Percentiles rank a stretch among this genome's conserved stretches.
Conservation (phyloP, 2,797 vertebrate species). For the Danio jaintianensis region DNA sequence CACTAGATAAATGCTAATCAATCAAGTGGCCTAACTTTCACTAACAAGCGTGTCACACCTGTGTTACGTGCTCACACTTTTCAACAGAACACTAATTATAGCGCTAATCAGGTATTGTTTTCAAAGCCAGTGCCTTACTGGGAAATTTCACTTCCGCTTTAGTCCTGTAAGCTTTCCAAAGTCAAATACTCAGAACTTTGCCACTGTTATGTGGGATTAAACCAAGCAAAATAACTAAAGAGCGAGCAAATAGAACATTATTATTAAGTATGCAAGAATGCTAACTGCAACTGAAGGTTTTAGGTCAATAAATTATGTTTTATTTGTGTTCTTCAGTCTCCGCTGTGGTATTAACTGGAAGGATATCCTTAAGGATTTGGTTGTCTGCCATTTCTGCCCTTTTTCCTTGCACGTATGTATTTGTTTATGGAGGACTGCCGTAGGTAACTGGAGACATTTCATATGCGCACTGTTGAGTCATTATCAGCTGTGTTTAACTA, state of each 20-base stretch:
- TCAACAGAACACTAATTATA: slow-evolving; percentile 26
- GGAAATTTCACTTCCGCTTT: slow-evolving; percentile 53
- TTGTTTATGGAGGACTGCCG: slow-evolving; percentile 12
- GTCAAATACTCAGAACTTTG: slow-evolving; percentile 57
- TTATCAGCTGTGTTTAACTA: slow-evolving; percentile 17
- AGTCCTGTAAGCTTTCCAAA: slow-evolving; percentile 47
- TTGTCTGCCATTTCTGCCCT: neutral
- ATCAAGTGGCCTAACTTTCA: neutral
- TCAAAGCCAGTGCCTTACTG: slow-evolving; percentile 41
- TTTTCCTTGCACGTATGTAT: neutral
- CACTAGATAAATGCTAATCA: neutral
- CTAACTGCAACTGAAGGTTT: neutral
- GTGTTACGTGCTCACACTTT: neutral
- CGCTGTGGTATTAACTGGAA: slow-evolving; percentile 14
- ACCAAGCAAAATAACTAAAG: slow-evolving; percentile 40
- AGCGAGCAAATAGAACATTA: slow-evolving; percentile 23
- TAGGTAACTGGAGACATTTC: slow-evolving; percentile 20
- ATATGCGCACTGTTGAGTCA: neutral
- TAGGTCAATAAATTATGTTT: neutral
- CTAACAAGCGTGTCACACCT: neutral
- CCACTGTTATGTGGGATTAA: slow-evolving; percentile 63
- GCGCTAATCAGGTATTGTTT: slow-evolving; percentile 46
- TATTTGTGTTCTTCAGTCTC: neutral
- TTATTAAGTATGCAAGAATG: neutral
- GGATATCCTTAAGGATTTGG: slow-evolving; percentile 16